Conservation (phyloP, 2,797 vertebrate species). For the Anguilla marmorata region DNA sequence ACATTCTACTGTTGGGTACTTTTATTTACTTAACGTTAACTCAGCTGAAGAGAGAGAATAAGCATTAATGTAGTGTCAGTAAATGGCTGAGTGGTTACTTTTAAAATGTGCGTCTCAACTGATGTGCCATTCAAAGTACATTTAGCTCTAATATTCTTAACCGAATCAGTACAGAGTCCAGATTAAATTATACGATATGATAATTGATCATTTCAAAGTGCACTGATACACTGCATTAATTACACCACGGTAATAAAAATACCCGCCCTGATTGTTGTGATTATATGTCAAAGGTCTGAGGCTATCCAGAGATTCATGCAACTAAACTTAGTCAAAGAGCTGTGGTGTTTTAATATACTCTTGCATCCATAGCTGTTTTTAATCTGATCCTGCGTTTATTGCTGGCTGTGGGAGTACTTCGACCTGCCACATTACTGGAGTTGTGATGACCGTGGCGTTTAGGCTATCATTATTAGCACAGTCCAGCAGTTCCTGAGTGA, state of each 20-base stretch:
- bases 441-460: not conserved
- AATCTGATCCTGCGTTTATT: not conserved
- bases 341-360: not conserved
- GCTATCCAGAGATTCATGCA: not conserved
- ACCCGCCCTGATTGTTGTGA: no score
- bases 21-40: not conserved
- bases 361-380: not conserved
- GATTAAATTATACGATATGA: not conserved
- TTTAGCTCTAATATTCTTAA: not conserved
- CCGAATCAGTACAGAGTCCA: not conserved
- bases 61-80: not conserved
- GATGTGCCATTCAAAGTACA: not conserved
- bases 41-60: not conserved
- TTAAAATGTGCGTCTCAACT: not conserved
- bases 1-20: not conserved
- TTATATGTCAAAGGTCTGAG: not conserved
- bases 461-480: not conserved
- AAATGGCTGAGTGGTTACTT: not conserved
- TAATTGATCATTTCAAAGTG: not conserved
- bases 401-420: not conserved
- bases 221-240: not conserved
- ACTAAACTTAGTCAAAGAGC: not conserved
- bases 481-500: not conserved
- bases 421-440: not conserved
- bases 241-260: no score